These are phyloP conservation scores for Parotocinclus haroldoi DNA, from an alignment of 2,797 vertebrate genomes.

Conservation along the genomic window DNA sequence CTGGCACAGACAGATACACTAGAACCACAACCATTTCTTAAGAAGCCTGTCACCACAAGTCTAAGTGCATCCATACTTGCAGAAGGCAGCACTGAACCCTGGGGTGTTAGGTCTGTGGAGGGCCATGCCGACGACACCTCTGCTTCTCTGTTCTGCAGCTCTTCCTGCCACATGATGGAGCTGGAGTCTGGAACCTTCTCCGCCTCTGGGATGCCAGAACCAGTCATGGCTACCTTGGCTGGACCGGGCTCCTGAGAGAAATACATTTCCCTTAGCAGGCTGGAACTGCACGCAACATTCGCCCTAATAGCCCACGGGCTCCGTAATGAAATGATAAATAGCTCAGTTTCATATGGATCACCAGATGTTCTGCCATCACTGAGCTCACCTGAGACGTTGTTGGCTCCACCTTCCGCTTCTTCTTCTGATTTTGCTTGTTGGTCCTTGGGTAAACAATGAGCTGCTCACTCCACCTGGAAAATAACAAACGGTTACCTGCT, in stretches of 20 bases:
- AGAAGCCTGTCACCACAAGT: too few relatives aligned
- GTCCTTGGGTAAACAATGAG: constrained; percentile 76
- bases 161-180: constrained; percentile 81
- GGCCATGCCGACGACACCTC: constrained; percentile 68
- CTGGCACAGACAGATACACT: too few relatives aligned
- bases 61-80: constrained; percentile 53
- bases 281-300: neutral
- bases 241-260: constrained; percentile 73
- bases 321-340: neutral
- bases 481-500: neutral
- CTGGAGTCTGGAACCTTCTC: constrained; percentile 77
- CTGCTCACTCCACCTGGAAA: constrained; percentile 75
- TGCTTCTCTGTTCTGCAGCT: constrained; percentile 74
- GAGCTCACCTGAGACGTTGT: constrained; percentile 73
- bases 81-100: constrained; percentile 58
- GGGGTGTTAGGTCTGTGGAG: constrained; percentile 59
- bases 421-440: constrained; percentile 84
- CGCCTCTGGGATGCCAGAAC: constrained; percentile 74
- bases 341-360: neutral
- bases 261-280: neutral
- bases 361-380: neutral
- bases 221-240: constrained; percentile 77
- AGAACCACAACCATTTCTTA: too few relatives aligned
- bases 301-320: neutral
- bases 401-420: constrained; percentile 80